Conservation (phyloP, 2,888 invertebrate species). For the Plutella xylostella region DNA sequence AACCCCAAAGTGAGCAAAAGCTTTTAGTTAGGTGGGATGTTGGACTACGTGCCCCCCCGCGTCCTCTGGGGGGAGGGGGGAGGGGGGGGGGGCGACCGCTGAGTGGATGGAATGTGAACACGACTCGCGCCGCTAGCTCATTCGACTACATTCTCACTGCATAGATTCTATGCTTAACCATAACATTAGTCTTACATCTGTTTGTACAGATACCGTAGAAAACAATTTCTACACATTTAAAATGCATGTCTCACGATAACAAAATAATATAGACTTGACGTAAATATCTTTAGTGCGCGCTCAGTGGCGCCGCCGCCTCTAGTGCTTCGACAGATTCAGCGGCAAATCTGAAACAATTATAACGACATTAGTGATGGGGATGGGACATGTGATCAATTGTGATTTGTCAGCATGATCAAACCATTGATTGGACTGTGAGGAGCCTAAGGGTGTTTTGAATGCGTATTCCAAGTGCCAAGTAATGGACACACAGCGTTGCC, state of each 20-base stretch:
- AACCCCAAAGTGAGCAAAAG: constrained; percentile 31
- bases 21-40: constrained; percentile 58
- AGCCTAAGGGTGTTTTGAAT: too few relatives aligned
- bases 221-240: background rate
- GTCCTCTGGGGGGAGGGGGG: too few relatives aligned
- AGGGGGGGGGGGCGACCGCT: constrained; percentile 48
- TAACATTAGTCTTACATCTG: background rate
- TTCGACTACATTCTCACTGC: constrained; percentile 31
- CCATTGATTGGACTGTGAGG: too few relatives aligned
- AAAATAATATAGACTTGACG: constrained; percentile 20
- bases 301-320: constrained; percentile 26
- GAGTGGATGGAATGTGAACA: constrained; percentile 49
- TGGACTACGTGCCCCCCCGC: constrained; percentile 33
- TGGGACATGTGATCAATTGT: too few relatives aligned
- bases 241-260: background rate
- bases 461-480: too few relatives aligned
- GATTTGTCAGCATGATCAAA: too few relatives aligned
- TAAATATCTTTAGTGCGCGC: constrained; percentile 42
- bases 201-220: constrained; percentile 2
- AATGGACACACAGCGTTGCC: too few relatives aligned
- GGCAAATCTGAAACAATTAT: constrained; percentile 92
- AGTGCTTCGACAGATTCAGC: constrained; percentile 90
- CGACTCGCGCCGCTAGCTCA: constrained; percentile 33
- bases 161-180: constrained; percentile 5
- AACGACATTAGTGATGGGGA: too few relatives aligned